These are phyloP conservation scores for Natrix natrix DNA, from an alignment of 2,797 vertebrate species.

Conservation along the genomic window DNA sequence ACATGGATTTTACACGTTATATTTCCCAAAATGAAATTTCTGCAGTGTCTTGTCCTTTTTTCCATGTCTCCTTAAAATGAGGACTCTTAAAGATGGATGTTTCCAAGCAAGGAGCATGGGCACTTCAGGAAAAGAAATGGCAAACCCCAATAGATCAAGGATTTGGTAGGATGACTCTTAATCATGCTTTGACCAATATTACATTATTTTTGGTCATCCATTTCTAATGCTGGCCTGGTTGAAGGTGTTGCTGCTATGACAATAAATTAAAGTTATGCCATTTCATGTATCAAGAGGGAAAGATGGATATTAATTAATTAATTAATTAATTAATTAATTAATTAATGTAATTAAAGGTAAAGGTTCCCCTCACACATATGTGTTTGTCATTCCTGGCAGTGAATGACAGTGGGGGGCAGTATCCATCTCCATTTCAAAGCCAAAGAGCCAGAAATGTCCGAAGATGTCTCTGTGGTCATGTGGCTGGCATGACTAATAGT, in stretches of 20 bases:
- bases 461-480: too few species aligned
- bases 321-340: too few species aligned
- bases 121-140: background rate
- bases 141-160: background rate
- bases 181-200: background rate
- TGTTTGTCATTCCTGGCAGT: too few species aligned
- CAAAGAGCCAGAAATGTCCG: too few species aligned
- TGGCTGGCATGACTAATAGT: too few species aligned
- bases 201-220: background rate
- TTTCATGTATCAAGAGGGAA: background rate
- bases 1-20: background rate
- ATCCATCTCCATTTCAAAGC: too few species aligned
- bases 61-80: background rate
- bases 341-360: too few species aligned
- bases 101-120: background rate
- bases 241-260: background rate
- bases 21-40: background rate
- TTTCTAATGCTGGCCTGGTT: background rate
- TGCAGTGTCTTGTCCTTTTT: background rate
- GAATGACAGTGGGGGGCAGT: too few species aligned
- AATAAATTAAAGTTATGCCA: background rate
- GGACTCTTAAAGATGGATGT: background rate
- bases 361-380: too few species aligned
- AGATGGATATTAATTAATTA: background rate
- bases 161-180: background rate